Percentiles rank a stretch among this genome's conserved stretches.
Conservation (phyloP, 2,888 invertebrate species). For the Aphrophora alni region DNA sequence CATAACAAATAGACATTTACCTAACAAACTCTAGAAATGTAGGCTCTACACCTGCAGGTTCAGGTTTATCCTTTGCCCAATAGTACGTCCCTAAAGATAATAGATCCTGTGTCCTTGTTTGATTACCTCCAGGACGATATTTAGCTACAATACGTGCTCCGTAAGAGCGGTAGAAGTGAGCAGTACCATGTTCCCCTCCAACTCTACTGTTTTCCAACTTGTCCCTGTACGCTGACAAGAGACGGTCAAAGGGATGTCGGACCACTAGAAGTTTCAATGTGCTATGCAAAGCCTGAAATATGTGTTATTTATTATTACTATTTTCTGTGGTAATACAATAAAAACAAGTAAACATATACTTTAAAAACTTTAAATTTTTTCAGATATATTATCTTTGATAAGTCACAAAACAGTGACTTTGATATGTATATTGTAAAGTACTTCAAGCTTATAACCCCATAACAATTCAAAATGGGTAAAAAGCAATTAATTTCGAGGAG, state of each 20-base stretch:
- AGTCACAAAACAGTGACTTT: too few species aligned
- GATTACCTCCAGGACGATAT: constrained; percentile 56
- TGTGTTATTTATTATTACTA: neutral
- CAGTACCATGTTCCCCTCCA: constrained; percentile 59
- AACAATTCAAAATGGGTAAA: too few species aligned
- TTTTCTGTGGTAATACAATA: neutral
- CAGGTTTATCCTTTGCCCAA: constrained; percentile 42
- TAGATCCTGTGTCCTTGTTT: constrained; percentile 41
- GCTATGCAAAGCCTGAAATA: constrained; percentile 55
- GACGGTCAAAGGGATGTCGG: constrained; percentile 66
- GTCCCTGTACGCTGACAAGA: constrained; percentile 66
- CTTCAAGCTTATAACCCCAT: too few species aligned
- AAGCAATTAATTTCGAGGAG: too few species aligned
- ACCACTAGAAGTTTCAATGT: constrained; percentile 63
- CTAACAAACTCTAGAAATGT: constrained; percentile 64
- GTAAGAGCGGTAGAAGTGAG: constrained; percentile 61
- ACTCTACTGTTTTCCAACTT: constrained; percentile 60
- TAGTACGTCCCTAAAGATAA: constrained; percentile 39
- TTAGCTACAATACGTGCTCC: constrained; percentile 60
- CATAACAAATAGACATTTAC: too few species aligned
- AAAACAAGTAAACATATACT: neutral
- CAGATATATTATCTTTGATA: too few species aligned
- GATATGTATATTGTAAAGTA: too few species aligned
- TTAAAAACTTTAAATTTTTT: too few species aligned
- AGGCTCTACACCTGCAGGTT: constrained; percentile 57